Evolutionary conservation across 2,797 vertebrate genomes (phyloP).

Genomic region (Bovichtus variegatus): DNA sequence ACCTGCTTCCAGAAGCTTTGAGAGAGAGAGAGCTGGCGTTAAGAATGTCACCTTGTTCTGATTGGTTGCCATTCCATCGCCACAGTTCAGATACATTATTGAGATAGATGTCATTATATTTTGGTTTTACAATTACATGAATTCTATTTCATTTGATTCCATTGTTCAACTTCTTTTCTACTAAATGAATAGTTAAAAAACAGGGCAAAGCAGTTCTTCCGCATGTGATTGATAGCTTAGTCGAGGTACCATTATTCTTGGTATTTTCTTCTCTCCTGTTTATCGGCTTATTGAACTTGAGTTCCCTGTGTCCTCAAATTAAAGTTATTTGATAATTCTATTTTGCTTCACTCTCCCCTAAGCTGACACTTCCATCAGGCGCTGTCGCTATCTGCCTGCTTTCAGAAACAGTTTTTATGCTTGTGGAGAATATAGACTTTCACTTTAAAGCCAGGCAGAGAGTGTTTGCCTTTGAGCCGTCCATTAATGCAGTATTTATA

Average conservation of each 20-base stretch:
- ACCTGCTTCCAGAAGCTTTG: conserved; percentile 67
- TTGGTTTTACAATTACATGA: conserved; percentile 57
- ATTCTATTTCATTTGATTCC: conserved; percentile 53
- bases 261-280: conserved; percentile 48
- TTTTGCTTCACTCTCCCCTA: conserved; percentile 61
- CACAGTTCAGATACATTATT: conserved; percentile 66
- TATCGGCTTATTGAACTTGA: conserved; percentile 48
- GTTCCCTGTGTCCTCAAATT: conserved; percentile 48
- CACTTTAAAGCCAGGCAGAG: conserved; percentile 51
- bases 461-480: conserved; percentile 52
- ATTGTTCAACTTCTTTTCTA: conserved; percentile 52
- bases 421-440: conserved; percentile 40
- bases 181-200: conserved; percentile 3
- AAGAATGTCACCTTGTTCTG: conserved; percentile 74
- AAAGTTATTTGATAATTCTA: conserved; percentile 59
- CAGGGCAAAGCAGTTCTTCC: conserved; percentile 39
- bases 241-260: conserved; percentile 18
- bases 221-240: conserved; percentile 39
- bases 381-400: conserved; percentile 51
- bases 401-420: conserved; percentile 48
- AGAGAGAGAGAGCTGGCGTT: conserved; percentile 66
- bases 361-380: conserved; percentile 64
- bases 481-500: conserved; percentile 66
- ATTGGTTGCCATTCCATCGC: conserved; percentile 82
- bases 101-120: conserved; percentile 55